Evolutionary conservation across 2,888 invertebrate species (phyloP).

Genomic region (Chymomyza caudatula): DNA sequence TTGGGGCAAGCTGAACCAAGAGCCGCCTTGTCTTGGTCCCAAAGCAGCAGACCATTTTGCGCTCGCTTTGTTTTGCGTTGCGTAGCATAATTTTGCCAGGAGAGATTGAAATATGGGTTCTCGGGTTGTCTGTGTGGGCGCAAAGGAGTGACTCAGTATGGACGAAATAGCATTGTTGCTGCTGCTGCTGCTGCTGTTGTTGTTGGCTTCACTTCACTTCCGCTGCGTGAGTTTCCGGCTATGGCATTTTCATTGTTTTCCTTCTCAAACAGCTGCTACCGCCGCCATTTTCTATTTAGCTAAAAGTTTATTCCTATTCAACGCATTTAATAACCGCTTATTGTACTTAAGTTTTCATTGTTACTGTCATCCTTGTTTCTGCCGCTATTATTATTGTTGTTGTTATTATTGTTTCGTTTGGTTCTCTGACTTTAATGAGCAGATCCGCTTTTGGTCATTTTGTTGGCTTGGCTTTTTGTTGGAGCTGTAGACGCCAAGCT

Average conservation of each 20-base stretch:
- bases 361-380: conserved; percentile 33
- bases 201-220: conserved; percentile 35
- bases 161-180: conserved; percentile 39
- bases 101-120: not conserved
- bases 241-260: conserved; percentile 57
- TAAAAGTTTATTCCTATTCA: conserved; percentile 68
- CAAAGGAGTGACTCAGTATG: not conserved
- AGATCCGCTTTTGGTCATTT: conserved; percentile 37
- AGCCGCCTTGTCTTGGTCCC: conserved; percentile 7
- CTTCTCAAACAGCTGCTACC: not conserved
- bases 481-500: not conserved
- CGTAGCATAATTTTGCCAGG: conserved; percentile 41
- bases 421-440: conserved; percentile 31
- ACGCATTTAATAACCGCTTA: conserved; percentile 70
- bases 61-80: conserved; percentile 55
- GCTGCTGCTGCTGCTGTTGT: conserved; percentile 3
- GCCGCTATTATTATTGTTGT: not conserved
- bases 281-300: conserved; percentile 62
- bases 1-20: not conserved
- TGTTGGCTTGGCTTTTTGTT: conserved; percentile 15
- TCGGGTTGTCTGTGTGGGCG: not conserved
- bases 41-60: conserved; percentile 44
- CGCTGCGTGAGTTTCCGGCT: conserved; percentile 55
- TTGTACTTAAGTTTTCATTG: conserved; percentile 64
- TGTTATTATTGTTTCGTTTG: conserved; percentile 5